A percentile compares a stretch with the other conserved stretches of the same genome.
Evolutionary conservation across 2,113 vertebrate genomes (phyloP).

Genomic region (Phrynosoma platyrhinos): DNA sequence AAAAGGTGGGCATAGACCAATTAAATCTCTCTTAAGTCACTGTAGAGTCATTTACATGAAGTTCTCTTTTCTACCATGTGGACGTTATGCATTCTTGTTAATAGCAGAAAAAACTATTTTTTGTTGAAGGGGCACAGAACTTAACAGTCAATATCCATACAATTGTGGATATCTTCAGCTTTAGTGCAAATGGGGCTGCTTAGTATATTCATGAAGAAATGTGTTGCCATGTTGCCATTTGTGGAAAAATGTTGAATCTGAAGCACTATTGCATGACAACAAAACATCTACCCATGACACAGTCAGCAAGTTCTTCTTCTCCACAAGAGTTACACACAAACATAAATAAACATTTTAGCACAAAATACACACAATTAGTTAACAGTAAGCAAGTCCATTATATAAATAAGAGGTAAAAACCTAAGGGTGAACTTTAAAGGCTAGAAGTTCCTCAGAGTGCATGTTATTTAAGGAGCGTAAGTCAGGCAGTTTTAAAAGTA

Average conservation of each 20-base stretch:
- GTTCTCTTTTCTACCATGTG: conserved; percentile 55
- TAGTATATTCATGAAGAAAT: conserved; percentile 17
- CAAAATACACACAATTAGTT: conserved; percentile 69
- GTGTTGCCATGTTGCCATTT: background rate
- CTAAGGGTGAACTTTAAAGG: conserved; percentile 97
- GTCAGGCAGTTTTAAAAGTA: conserved; percentile 95
- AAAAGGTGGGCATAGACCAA: conserved; percentile 56
- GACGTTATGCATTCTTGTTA: conserved; percentile 42
- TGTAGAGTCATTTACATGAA: conserved; percentile 54
- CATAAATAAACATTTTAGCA: conserved; percentile 76
- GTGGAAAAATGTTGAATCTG: conserved; percentile 65
- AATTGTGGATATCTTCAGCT: conserved; percentile 61
- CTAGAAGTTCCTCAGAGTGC: conserved; percentile 98
- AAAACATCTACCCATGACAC: conserved; percentile 60
- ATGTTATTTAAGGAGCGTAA: conserved; percentile 98
- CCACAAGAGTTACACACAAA: conserved; percentile 68
- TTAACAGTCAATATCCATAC: conserved; percentile 64
- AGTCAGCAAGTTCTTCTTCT: conserved; percentile 62
- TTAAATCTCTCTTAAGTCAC: conserved; percentile 51
- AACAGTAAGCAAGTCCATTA: conserved; percentile 67
- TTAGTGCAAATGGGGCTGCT: conserved; percentile 44
- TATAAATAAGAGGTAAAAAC: conserved; percentile 72
- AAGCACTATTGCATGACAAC: conserved; percentile 67
- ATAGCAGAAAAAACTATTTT: conserved; percentile 67
- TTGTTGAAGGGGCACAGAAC: conserved; percentile 60